Conservation (phyloP, 2,113 vertebrate species). For the Coptodon rendalli region DNA sequence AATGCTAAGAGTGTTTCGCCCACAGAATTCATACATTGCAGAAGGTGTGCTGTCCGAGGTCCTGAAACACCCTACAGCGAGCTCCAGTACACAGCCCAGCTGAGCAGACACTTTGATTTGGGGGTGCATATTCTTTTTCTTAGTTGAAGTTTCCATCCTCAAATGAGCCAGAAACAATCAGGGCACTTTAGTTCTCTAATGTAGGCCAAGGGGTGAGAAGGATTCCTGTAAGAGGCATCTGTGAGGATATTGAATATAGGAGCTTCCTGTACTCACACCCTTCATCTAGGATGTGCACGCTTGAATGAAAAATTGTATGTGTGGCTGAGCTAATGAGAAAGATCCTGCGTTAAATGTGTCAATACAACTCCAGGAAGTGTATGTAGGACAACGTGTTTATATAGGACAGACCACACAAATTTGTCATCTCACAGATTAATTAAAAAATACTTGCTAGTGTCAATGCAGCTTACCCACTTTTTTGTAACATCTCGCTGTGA, state of each 20-base stretch:
- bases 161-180: background rate
- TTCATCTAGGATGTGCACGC: background rate
- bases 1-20: background rate
- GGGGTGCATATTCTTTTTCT: background rate
- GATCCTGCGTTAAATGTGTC: background rate
- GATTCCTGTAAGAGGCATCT: background rate
- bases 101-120: background rate
- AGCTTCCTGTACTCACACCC: background rate
- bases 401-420: background rate
- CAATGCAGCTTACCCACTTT: background rate
- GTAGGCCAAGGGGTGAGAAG: background rate
- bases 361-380: background rate
- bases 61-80: background rate
- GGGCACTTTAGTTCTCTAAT: conserved; percentile 4
- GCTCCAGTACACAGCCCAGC: background rate
- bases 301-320: background rate
- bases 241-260: background rate
- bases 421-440: background rate
- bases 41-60: conserved; percentile 12
- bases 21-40: background rate
- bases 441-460: background rate
- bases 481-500: background rate
- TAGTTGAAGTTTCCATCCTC: background rate
- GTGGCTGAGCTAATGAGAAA: background rate
- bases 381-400: background rate